Evolutionary conservation across 2,113 vertebrate species (phyloP).

Genomic region (Alosa alosa): DNA sequence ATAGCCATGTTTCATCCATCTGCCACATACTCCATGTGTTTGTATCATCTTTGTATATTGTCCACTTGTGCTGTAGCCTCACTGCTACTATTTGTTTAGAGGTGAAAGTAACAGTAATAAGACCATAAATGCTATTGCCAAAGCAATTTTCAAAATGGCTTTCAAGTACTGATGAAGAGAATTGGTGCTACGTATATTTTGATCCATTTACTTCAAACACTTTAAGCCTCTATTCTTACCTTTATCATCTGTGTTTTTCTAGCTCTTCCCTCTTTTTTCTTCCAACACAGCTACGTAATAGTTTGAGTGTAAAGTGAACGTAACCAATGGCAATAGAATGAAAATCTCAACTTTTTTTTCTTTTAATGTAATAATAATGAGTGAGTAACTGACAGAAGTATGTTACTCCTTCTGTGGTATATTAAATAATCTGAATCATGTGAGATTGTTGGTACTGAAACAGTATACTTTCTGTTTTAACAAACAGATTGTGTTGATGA

Average conservation of each 20-base stretch:
- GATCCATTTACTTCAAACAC: neutral
- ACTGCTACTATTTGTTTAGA: neutral
- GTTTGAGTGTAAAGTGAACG: neutral
- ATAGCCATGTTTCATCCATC: neutral
- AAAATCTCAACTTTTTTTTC: neutral
- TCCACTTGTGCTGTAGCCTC: neutral
- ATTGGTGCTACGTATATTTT: slow-evolving; percentile 8
- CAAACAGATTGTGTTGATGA: neutral
- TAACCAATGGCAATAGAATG: neutral
- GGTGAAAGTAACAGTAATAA: neutral
- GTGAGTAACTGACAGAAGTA: neutral
- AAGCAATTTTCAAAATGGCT: slow-evolving; percentile 3
- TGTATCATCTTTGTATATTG: neutral
- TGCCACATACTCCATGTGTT: neutral
- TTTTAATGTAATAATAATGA: neutral
- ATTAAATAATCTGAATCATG: neutral
- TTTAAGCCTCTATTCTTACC: neutral
- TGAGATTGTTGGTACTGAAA: neutral
- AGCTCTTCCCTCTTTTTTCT: neutral
- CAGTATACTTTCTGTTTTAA: neutral
- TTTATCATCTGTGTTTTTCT: neutral
- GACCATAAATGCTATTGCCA: neutral
- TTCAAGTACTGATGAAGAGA: neutral
- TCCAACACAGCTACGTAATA: neutral
- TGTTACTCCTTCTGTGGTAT: neutral